A percentile compares a stretch with the other conserved stretches of the same genome.
Conservation (phyloP, 2,888 invertebrate species). For the Argyra leucocephala region DNA sequence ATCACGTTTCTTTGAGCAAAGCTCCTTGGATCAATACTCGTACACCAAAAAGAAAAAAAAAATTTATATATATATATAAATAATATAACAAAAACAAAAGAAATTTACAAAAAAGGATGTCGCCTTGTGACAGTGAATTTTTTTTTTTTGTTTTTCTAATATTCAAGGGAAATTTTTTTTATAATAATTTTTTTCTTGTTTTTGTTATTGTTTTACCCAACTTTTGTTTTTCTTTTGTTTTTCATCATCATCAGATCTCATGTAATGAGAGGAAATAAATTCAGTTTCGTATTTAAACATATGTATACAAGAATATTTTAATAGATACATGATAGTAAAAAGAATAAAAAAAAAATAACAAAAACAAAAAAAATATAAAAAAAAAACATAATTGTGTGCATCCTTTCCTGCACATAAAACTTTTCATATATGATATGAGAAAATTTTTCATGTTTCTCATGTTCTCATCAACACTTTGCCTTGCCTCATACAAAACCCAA, state of each 20-base stretch:
- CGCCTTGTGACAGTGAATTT: neutral
- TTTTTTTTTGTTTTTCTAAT: neutral
- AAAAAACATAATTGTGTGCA: neutral
- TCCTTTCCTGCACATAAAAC: neutral
- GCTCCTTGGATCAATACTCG: neutral
- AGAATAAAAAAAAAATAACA: neutral
- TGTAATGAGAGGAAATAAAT: neutral
- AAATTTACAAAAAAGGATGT: neutral
- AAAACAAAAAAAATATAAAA: neutral
- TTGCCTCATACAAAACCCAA: neutral
- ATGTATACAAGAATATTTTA: neutral
- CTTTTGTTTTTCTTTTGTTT: neutral
- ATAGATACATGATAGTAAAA: neutral
- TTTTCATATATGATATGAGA: neutral
- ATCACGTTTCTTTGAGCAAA: neutral
- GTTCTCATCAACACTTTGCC: slow-evolving; percentile 6
- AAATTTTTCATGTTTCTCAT: neutral
- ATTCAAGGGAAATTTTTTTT: neutral
- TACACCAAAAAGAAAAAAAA: neutral
- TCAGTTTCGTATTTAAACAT: neutral
- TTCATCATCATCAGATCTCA: neutral
- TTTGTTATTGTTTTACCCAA: neutral
- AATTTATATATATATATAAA: neutral
- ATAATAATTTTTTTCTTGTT: neutral
- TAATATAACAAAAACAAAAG: neutral